Evolutionary conservation across 2,888 invertebrate genomes (phyloP).

Genomic region (Baccha elongata): DNA sequence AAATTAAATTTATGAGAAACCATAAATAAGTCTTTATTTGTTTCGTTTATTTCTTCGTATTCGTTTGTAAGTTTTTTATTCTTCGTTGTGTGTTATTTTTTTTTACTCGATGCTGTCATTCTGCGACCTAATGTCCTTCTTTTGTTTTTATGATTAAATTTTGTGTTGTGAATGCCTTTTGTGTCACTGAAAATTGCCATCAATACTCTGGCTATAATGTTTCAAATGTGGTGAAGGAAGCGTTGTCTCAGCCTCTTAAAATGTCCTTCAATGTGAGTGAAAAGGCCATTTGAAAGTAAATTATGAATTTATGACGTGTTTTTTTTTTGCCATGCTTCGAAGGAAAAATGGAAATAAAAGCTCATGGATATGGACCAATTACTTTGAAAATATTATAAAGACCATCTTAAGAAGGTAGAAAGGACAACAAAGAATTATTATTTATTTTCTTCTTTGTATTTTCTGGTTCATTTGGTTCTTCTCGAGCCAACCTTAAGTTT

Average conservation of each 20-base stretch:
- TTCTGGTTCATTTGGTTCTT: slow-evolving; percentile 37
- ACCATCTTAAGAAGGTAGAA: not conserved
- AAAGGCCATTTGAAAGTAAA: slow-evolving; percentile 32
- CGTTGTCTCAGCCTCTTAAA: not conserved
- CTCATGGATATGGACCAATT: slow-evolving; percentile 63
- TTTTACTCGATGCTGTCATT: slow-evolving; percentile 33
- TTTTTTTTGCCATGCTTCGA: slow-evolving; percentile 1
- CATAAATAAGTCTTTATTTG: slow-evolving; percentile 72
- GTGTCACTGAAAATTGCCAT: slow-evolving; percentile 66
- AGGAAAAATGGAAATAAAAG: slow-evolving; percentile 55
- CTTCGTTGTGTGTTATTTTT: not conserved
- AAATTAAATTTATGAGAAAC: slow-evolving; percentile 72
- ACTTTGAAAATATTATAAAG: slow-evolving; percentile 39
- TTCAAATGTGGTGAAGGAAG: slow-evolving; percentile 8
- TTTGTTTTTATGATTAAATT: slow-evolving; percentile 55
- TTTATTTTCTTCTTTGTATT: not conserved
- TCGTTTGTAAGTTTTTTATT: slow-evolving; percentile 4
- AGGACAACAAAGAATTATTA: not conserved
- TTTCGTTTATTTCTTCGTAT: slow-evolving; percentile 39
- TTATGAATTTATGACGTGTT: slow-evolving; percentile 69
- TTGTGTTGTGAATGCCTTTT: slow-evolving; percentile 34
- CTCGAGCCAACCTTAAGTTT: slow-evolving; percentile 50
- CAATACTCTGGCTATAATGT: slow-evolving; percentile 63
- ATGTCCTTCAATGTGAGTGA: slow-evolving; percentile 18
- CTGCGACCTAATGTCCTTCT: slow-evolving; percentile 46